Conservation (phyloP, 1,140 invertebrate species). For the Mya arenaria region DNA sequence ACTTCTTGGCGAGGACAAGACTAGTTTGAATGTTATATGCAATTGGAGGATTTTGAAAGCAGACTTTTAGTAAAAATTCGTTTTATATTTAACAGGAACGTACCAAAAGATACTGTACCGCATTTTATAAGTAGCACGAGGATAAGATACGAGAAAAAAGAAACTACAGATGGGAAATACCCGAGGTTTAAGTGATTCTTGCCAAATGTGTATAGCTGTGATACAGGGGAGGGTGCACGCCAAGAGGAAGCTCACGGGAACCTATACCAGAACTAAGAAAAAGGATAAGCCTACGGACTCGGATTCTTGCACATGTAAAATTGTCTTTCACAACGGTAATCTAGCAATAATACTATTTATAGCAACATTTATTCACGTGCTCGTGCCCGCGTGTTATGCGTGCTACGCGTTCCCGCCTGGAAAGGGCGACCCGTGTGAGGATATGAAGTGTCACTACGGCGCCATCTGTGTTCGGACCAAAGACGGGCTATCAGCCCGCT, state of each 20-base stretch:
- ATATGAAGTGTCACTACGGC: conserved; percentile 88
- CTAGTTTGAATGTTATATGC: no score
- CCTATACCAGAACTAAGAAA: not conserved
- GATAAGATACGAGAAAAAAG: not conserved
- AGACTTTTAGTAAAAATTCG: no score
- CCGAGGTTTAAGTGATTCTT: not conserved
- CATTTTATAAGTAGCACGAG: no score
- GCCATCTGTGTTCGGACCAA: conserved; percentile 88
- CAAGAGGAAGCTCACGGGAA: not conserved
- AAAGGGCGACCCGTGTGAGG: conserved; percentile 89
- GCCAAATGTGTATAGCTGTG: not conserved
- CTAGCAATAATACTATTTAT: not conserved
- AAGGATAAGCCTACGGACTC: not conserved
- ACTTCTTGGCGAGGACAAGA: no score
- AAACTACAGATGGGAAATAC: not conserved
- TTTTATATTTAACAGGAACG: no score
- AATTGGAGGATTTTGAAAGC: no score
- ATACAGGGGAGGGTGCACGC: not conserved
- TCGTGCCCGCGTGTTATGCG: conserved; percentile 39
- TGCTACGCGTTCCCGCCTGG: conserved; percentile 86
- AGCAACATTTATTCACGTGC: not conserved
- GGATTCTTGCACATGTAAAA: not conserved
- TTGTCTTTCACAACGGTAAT: not conserved
- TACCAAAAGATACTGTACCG: no score
- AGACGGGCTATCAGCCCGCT: conserved; percentile 88